Evolutionary conservation across 2,797 vertebrate species (phyloP), one percentile per base, ranked within the genome.

Genomic region (Spatula clypeata): DNA sequence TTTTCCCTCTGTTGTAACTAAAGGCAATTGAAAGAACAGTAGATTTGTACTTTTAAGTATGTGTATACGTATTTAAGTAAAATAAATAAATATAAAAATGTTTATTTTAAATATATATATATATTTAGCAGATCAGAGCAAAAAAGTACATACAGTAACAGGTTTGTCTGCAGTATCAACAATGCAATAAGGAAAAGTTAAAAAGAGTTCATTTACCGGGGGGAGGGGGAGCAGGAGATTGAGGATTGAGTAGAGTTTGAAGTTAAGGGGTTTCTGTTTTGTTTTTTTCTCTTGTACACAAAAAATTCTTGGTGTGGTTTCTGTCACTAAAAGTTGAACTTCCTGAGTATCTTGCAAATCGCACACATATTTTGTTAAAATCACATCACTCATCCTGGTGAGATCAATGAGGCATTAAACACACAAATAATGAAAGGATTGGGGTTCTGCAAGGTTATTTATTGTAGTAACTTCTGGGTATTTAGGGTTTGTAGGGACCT

Each of bases 41-140:
- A 73, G 21, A 9, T 73, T 84, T 95, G 79, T 31, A 79, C 58
- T 84, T 90, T 71, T 76, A 93, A 87, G 79, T 79, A 73, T 51
- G 13, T 9, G 81, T 31, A 47, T 24, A 47, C 6, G 13, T 8
- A 73, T 89, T 79, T 87, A 81, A 88, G 81, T 74, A 82, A 92
- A 51, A 82, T 6, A 53, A 19, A 88, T 24, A 55, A 57, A 29
- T 40, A 27, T 38, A 27, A 27, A 40, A 74, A 77, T 8, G 36
- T 31, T 26, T 23, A 8, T 66, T 69, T 72, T 73, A 72, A 86
- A 85, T 55, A 79, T 24, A 77, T 45, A 38, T 45, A 58, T 91
- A 75, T 79, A 31, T 58, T 67, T 79, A 66, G 29, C 47, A 88
- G 51, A 51, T 66, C 67, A 51, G 34, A 75, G 42, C 27, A 55